Evolutionary conservation across 2,113 vertebrate species (phyloP).

Genomic region (Colinus virginianus): DNA sequence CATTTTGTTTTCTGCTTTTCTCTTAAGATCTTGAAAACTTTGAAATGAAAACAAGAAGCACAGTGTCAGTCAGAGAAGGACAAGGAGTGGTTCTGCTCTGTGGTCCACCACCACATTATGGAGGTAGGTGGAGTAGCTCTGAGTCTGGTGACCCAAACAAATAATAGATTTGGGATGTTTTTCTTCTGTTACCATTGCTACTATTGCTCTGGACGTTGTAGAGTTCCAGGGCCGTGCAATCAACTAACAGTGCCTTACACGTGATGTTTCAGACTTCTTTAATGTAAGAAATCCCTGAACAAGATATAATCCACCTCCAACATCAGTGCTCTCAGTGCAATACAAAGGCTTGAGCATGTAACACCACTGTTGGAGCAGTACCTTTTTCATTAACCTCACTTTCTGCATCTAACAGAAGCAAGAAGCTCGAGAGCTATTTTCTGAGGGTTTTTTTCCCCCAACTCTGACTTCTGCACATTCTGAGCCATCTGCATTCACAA

Average conservation of each 20-base stretch:
- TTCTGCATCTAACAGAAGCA: neutral
- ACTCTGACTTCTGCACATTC: neutral
- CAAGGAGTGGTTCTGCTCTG: constrained; percentile 91
- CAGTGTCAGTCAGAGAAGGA: constrained; percentile 87
- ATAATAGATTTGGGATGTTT: neutral
- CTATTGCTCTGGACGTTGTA: too few species aligned
- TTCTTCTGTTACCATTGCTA: neutral
- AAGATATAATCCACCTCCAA: neutral
- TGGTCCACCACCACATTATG: constrained; percentile 82
- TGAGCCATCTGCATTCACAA: neutral
- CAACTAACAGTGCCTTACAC: neutral
- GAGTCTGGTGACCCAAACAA: fast-evolving
- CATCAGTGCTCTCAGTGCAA: neutral
- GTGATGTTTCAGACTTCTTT: neutral
- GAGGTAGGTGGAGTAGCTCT: constrained; percentile 77
- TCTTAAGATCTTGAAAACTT: constrained; percentile 88
- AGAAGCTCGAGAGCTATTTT: neutral
- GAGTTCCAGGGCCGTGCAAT: neutral
- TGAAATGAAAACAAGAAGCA: constrained; percentile 81
- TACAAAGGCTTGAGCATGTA: neutral
- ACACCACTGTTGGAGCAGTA: neutral
- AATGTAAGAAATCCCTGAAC: neutral
- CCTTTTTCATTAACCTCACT: neutral
- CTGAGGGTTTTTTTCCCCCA: too few species aligned
- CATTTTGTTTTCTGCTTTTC: constrained; percentile 35